Percentiles rank a stretch among this genome's conserved stretches.
phyloP scores from a whole-genome alignment of 2,888 invertebrate species.

The Spilarctia lutea region DNA sequence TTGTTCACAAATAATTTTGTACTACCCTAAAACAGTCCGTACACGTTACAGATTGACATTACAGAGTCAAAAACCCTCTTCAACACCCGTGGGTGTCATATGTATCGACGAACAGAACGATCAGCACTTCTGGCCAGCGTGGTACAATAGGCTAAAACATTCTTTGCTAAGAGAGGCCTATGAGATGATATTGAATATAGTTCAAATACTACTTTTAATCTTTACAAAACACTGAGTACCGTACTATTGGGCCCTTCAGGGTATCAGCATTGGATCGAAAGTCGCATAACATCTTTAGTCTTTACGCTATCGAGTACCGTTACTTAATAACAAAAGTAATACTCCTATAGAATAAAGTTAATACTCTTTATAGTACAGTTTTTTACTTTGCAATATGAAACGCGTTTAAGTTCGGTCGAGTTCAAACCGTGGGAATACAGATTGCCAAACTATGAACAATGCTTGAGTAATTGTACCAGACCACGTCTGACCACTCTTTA shows the following conservation, averaged over 20 bases:
- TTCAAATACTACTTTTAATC: neutral
- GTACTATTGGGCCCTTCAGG: neutral
- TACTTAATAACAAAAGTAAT: neutral
- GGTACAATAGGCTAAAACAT: too few species aligned
- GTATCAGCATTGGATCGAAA: neutral
- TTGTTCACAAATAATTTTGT: neutral
- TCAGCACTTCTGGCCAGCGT: too few species aligned
- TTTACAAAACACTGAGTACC: neutral
- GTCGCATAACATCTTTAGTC: neutral
- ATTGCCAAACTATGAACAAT: neutral
- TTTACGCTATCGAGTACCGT: neutral
- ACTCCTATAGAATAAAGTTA: slow-evolving; percentile 1
- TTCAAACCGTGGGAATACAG: slow-evolving; percentile 6
- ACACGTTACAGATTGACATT: too few species aligned
- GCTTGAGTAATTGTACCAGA: neutral
- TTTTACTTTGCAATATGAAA: neutral
- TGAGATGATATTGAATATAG: neutral
- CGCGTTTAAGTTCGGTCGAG: neutral
- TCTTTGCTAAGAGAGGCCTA: too few species aligned
- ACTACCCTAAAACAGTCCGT: too few species aligned
- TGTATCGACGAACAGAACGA: too few species aligned
- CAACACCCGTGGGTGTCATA: too few species aligned
- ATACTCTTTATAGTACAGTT: neutral
- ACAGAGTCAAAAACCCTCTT: too few species aligned
- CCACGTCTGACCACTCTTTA: neutral